Evolutionary conservation across 1,140 invertebrate species (phyloP).

Genomic region (Trichonephila clavata): DNA sequence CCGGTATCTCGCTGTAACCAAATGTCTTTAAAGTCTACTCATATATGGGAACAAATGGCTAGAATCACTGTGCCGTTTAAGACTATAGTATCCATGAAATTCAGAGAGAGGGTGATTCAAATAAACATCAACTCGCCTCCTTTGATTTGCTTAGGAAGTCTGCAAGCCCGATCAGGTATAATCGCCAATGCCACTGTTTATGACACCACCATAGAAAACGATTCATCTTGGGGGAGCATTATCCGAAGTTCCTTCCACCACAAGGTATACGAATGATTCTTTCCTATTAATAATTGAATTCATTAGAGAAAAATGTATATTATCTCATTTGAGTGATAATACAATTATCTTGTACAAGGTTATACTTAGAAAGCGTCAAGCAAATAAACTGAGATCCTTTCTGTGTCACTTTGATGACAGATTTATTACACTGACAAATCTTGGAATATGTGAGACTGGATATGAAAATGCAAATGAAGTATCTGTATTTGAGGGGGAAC

Average conservation of each 20-base stretch:
- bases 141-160: background rate
- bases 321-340: background rate
- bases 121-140: constrained; percentile 1
- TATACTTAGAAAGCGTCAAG: constrained; percentile 59
- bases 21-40: background rate
- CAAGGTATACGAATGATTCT: constrained; percentile 29
- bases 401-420: constrained; percentile 57
- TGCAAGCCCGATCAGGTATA: constrained; percentile 33
- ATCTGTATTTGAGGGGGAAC: background rate
- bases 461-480: background rate
- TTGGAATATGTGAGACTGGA: background rate
- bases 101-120: constrained; percentile 18
- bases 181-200: constrained; percentile 53
- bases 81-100: constrained; percentile 32
- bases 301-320: background rate
- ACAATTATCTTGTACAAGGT: constrained; percentile 28
- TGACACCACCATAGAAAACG: background rate
- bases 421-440: constrained; percentile 42
- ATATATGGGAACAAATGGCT: constrained; percentile 46
- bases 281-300: background rate
- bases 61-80: constrained; percentile 55
- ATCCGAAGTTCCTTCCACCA: constrained; percentile 30
- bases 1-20: constrained; percentile 63
- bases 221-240: background rate
- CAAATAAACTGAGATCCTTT: constrained; percentile 29